Evolutionary conservation across 2,797 vertebrate genomes (phyloP).

Genomic region (Helarctos malayanus): DNA sequence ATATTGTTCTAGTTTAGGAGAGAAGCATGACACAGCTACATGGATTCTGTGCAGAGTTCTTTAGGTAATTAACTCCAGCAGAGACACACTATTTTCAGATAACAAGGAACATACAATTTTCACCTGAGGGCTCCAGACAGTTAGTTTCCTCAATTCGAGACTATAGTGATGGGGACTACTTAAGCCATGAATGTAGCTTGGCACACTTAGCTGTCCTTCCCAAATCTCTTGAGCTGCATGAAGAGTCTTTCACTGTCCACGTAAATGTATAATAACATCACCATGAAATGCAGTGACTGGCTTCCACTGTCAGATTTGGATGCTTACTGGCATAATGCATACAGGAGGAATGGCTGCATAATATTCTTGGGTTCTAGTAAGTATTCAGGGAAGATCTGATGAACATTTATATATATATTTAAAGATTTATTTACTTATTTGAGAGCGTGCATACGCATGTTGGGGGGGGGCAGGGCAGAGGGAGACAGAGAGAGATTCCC

Average conservation of each 20-base stretch:
- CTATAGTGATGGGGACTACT: not conserved
- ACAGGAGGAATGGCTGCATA: not conserved
- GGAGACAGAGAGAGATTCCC: not conserved
- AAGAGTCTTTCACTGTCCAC: not conserved
- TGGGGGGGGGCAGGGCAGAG: not conserved
- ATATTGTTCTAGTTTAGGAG: conserved; percentile 70
- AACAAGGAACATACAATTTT: conserved; percentile 65
- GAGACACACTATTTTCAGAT: conserved; percentile 55
- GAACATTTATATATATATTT: not conserved
- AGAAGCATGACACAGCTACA: conserved; percentile 43
- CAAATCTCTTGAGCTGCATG: not conserved
- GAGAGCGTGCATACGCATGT: not conserved
- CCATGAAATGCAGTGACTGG: not conserved
- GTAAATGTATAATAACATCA: not conserved
- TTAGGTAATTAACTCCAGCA: conserved; percentile 74
- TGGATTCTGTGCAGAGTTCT: conserved; percentile 44
- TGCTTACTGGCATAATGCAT: not conserved
- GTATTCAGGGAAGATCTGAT: not conserved
- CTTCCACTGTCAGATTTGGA: not conserved
- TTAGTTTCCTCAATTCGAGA: conserved; percentile 14
- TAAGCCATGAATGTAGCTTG: not conserved
- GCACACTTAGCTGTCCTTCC: not conserved
- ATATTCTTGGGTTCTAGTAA: not conserved
- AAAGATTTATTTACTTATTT: not conserved
- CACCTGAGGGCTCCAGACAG: not conserved